Conservation (phyloP, 2,888 invertebrate species). For the Macrophya alboannulata region DNA sequence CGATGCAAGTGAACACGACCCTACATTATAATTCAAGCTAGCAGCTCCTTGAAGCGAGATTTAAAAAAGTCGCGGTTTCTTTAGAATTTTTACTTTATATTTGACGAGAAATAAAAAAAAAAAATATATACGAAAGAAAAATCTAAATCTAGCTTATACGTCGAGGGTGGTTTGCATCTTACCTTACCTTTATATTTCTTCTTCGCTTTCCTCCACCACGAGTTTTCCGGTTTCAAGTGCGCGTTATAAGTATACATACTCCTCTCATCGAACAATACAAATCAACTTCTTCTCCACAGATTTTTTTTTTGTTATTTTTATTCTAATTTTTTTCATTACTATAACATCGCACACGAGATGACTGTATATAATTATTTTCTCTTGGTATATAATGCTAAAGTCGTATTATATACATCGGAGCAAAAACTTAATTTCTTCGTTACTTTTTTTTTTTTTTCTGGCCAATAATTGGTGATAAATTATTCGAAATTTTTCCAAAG, state of each 20-base stretch:
- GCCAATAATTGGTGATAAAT: too few relatives aligned
- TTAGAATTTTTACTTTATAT: not conserved
- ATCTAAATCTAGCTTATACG: not conserved
- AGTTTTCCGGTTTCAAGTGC: not conserved
- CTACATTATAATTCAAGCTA: conserved; percentile 19
- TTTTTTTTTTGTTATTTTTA: not conserved
- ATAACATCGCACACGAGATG: not conserved
- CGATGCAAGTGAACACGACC: conserved; percentile 47
- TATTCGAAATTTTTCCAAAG: too few relatives aligned
- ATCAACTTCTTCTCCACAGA: not conserved
- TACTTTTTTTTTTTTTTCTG: too few relatives aligned
- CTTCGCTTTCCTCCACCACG: not conserved
- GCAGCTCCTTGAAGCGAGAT: conserved; percentile 16
- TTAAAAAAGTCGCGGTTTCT: not conserved
- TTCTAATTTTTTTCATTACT: too few relatives aligned
- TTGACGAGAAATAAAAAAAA: not conserved
- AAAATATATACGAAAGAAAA: not conserved
- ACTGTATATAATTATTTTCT: too few relatives aligned
- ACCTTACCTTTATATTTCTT: not conserved
- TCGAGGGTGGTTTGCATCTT: conserved; percentile 6
- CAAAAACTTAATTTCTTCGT: too few relatives aligned
- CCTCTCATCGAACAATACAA: not conserved
- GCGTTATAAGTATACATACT: not conserved
- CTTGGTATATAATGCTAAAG: too few relatives aligned
- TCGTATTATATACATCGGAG: too few relatives aligned